Percentiles rank a stretch among this genome's conserved stretches.
These are phyloP conservation scores for Nycticebus coucang DNA, from an alignment of 2,113 vertebrate species.

Conservation along the genomic window DNA sequence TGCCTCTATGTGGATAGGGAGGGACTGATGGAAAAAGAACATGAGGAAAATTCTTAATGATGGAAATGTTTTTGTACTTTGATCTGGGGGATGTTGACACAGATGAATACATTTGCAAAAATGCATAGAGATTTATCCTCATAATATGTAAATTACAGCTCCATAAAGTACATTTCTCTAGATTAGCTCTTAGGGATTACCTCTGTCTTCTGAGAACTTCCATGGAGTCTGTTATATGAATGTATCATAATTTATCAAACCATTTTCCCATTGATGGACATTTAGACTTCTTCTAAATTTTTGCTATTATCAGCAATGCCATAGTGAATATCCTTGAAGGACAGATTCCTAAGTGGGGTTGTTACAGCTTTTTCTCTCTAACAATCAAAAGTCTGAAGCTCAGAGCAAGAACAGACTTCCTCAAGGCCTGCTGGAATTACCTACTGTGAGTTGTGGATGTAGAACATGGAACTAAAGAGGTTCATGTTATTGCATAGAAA, in stretches of 20 bases:
- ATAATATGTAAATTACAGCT: not conserved
- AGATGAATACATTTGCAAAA: not conserved
- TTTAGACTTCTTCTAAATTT: not conserved
- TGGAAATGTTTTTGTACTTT: not conserved
- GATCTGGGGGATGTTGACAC: not conserved
- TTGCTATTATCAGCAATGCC: not conserved
- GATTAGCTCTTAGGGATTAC: not conserved
- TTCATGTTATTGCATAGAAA: not conserved
- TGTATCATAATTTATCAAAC: conserved; percentile 6
- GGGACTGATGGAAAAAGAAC: not conserved
- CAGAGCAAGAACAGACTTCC: not conserved
- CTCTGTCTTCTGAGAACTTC: not conserved
- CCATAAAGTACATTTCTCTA: not conserved
- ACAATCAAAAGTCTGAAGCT: not conserved
- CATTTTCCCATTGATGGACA: not conserved
- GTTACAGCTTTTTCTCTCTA: not conserved
- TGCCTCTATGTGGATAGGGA: not conserved
- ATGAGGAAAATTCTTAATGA: not conserved
- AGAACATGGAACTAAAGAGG: not conserved
- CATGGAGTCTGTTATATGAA: not conserved
- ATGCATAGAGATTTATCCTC: not conserved
- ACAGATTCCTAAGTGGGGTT: not conserved
- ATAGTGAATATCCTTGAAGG: not conserved
- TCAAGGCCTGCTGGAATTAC: not conserved
- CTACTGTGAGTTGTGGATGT: not conserved